phyloP scores from a whole-genome alignment of 2,888 invertebrate genomes.

The Drosophila recens region DNA sequence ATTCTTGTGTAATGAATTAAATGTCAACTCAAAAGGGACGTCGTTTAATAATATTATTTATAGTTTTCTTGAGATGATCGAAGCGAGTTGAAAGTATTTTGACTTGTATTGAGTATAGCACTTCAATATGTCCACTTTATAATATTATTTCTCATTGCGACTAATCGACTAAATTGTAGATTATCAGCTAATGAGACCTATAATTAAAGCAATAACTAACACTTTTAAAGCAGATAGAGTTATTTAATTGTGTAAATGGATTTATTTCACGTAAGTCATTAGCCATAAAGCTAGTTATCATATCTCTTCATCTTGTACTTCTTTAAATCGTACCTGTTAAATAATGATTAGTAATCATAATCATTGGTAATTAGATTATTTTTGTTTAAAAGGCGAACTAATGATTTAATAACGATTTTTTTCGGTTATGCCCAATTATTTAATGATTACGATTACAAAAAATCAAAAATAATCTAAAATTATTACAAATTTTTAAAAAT shows the following conservation, averaged over 20 bases:
- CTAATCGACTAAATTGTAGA: neutral
- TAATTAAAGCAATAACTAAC: neutral
- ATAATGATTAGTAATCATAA: no score
- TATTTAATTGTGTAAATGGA: neutral
- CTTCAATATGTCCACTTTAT: conserved; percentile 20
- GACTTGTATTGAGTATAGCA: conserved; percentile 32
- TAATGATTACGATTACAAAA: no score
- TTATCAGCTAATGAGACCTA: neutral
- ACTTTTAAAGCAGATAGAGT: neutral
- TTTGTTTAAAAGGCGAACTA: no score
- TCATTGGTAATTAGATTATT: no score
- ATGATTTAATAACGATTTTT: no score
- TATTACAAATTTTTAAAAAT: no score
- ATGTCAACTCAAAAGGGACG: conserved; percentile 36
- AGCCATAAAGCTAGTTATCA: neutral
- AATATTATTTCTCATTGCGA: neutral
- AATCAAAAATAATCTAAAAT: no score
- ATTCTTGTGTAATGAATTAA: conserved; percentile 33
- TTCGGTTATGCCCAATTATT: no score
- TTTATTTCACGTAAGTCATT: neutral
- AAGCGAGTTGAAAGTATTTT: conserved; percentile 12
- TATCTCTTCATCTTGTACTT: neutral
- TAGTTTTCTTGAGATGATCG: neutral
- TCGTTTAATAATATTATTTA: neutral
- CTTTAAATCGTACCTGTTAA: neutral